Base-by-base conservation (phyloP, 1,140 invertebrate genomes). In the Micrasema minimum region DNA sequence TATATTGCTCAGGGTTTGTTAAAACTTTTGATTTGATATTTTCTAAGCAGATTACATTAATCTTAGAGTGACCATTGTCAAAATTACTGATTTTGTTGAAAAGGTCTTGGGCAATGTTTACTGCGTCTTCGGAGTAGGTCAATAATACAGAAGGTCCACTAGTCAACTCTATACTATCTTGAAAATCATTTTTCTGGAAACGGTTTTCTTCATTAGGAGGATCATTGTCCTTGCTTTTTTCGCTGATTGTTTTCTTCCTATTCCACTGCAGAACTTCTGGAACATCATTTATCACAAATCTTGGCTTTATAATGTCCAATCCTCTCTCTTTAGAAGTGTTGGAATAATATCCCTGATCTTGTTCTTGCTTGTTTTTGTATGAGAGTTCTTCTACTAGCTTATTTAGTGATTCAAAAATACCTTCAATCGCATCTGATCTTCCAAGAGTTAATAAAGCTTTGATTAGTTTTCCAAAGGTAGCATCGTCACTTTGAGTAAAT, bases 1-100 rank as follows among this genome's bases (percentile, higher is more conserved):
- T 85, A 72, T 79, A 82, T 26, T 80, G 81, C 65, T 85, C 82
- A 46, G 82, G 82, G 75, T 84, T 85, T 72, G 81, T 79, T 70
- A 80, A 81, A 26, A 84, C 80, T 51, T 80, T 80, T 38, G 80
- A 79, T 59, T 78, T 81, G 76, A 74, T 81, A 46, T 79, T 77
- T 72, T 79, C 81, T 1, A 85, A 77, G 66, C 80, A 82, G 23
- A 85, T 77, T 11, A 83, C 77, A 74, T 74, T 78, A 1, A 85
- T 80, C 66, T 69, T 72, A 16, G 73, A 55, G 14, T 77, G 66
- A 53, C 67, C 65, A 14, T 82, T 78, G 45, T 69, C 71, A 80
- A 81, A 82, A 68, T 78, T 80, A 46, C 76, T 73, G 31, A 82
- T 77, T 78, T 79, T 79, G 26, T 80, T 75, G 68, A 79, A 78